Percentiles rank a stretch among this genome's conserved stretches.
These are phyloP conservation scores for Pyrocephalus nanus DNA, from an alignment of 2,797 vertebrate genomes.

Conservation along the genomic window DNA sequence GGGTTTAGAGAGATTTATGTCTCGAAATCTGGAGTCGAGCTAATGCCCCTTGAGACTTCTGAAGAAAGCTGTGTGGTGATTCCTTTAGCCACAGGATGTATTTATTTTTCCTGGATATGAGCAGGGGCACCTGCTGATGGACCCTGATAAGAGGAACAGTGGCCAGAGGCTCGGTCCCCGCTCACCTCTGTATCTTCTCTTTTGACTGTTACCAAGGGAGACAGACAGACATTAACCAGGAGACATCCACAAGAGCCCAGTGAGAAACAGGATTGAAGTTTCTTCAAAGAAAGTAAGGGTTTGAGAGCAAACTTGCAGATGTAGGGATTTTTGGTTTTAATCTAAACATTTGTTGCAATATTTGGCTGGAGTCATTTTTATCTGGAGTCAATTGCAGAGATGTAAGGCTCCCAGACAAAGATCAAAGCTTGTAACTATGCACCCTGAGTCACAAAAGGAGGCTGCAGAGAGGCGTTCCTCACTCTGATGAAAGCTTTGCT, in stretches of 20 bases:
- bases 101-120: constrained; percentile 48
- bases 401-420: not conserved
- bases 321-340: not conserved
- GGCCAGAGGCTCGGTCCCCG: not conserved
- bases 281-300: constrained; percentile 35
- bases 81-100: not conserved
- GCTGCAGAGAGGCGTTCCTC: not conserved
- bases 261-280: not conserved
- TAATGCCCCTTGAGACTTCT: not conserved
- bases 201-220: constrained; percentile 49
- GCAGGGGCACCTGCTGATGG: constrained; percentile 45
- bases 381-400: not conserved
- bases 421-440: not conserved
- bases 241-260: constrained; percentile 24
- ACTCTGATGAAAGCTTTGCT: not conserved
- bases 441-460: not conserved
- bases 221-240: constrained; percentile 63
- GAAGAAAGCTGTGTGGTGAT: not conserved
- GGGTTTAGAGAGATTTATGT: not conserved
- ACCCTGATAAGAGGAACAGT: constrained; percentile 24
- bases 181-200: not conserved
- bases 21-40: not conserved
- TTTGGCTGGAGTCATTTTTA: not conserved
- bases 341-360: constrained; percentile 17
- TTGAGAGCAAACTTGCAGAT: not conserved